Evolutionary conservation across 2,797 vertebrate genomes (phyloP), one percentile per base, ranked within the genome.

Genomic region (Takifugu rubripes): DNA sequence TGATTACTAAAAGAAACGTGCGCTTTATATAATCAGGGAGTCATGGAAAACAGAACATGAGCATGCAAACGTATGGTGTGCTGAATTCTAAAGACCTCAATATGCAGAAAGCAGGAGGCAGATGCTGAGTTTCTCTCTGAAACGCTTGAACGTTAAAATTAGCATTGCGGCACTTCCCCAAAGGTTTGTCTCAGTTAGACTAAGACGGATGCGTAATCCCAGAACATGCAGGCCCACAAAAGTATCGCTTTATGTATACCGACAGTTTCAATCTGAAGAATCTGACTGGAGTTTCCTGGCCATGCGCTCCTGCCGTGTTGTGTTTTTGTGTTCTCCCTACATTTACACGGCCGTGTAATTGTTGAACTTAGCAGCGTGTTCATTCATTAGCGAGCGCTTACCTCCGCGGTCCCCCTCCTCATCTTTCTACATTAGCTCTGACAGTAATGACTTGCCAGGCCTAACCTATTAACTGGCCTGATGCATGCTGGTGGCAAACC

Each of bases 371-470:
- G 82, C 78, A 83, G 84, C 85, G 80, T 86, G 82, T 85, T 86
- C 83, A 81, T 89, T 91, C 84, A 87, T 88, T 87, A 89, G 82
- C 58, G 72, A 75, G 75, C 65, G 83, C 80, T 80, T 87, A 82
- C 84, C 81, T 85, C 86, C 72, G 68, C 48, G 62, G 70, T 77
- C 77, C 74, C 78, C 81, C 85, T 84, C 83, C 79, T 85, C 86
- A 87, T 91, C 83, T 84, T 83, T 89, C 90, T 84, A 83, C 85
- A 89, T 91, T 88, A 87, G 75, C 78, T 88, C 72, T 89, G 88
- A 89, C 89, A 89, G 84, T 87, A 86, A 85, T 83, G 78, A 85
- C 85, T 89, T 77, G 72, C 81, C 77, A 82, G 80, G 66, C 81
- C 83, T 82, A 83, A 86, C 84, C 86, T 88, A 78, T 90, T 88